Evolutionary conservation across 2,888 invertebrate species (phyloP).

Genomic region (Pyrocoelia pectoralis): DNA sequence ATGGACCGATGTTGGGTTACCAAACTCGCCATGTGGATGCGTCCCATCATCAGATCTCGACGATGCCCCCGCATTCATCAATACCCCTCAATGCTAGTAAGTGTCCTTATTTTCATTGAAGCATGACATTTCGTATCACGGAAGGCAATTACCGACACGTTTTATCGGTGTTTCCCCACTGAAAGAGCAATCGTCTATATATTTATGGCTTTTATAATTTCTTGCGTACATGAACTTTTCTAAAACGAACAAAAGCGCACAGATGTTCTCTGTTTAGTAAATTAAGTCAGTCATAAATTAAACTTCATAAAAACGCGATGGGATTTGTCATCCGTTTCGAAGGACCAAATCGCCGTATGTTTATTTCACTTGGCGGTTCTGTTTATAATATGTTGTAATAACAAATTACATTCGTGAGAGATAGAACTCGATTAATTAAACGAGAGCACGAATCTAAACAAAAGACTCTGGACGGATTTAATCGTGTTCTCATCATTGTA

Average conservation of each 20-base stretch:
- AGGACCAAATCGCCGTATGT: neutral
- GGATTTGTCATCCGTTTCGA: neutral
- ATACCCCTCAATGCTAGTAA: conserved; percentile 59
- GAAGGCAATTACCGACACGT: conserved; percentile 4
- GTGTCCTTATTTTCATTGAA: conserved; percentile 38
- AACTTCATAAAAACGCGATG: neutral
- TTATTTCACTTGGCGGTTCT: neutral
- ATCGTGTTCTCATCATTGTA: neutral
- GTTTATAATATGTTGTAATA: neutral
- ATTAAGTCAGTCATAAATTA: neutral
- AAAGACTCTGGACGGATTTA: neutral
- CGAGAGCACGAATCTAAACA: neutral
- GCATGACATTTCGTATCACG: conserved; percentile 7
- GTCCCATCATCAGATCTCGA: conserved; percentile 53
- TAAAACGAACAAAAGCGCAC: no score
- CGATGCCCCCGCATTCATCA: conserved; percentile 50
- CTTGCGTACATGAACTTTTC: neutral
- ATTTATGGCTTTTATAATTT: neutral
- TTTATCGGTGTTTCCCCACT: neutral
- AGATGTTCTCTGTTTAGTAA: neutral
- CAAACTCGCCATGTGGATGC: conserved; percentile 54
- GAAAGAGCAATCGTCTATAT: conserved; percentile 6
- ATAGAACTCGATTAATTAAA: neutral
- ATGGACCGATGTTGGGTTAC: conserved; percentile 55
- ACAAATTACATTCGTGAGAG: neutral